phyloP scores from a whole-genome alignment of 2,888 invertebrate genomes.

The Chymomyza amoena region DNA sequence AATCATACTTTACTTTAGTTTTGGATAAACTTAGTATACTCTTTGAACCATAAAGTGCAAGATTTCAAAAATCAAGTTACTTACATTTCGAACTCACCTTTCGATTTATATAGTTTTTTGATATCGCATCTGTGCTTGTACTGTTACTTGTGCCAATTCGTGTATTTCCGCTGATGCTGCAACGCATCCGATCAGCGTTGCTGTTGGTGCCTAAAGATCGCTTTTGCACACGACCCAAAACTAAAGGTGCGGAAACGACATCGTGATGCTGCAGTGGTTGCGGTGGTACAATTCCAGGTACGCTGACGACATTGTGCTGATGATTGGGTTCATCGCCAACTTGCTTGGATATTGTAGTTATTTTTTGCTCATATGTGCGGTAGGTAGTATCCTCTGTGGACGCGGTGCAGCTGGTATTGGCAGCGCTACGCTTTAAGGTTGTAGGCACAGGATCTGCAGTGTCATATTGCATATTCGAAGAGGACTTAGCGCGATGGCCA shows the following conservation, averaged over 20 bases:
- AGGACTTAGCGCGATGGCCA: slow-evolving; percentile 66
- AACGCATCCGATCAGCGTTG: slow-evolving; percentile 51
- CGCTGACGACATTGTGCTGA: slow-evolving; percentile 30
- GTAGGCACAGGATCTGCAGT: background rate
- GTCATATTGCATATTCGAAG: slow-evolving; percentile 45
- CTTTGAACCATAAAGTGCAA: too few relatives aligned
- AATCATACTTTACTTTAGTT: too few relatives aligned
- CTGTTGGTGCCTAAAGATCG: slow-evolving; percentile 50
- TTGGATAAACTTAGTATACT: too few relatives aligned
- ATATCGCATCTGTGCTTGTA: slow-evolving; percentile 48
- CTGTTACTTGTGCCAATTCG: slow-evolving; percentile 51
- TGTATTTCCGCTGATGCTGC: slow-evolving; percentile 39
- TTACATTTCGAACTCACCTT: slow-evolving; percentile 75
- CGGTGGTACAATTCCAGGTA: slow-evolving; percentile 58
- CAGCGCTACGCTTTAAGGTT: background rate
- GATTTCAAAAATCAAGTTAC: slow-evolving; percentile 35
- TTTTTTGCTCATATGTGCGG: slow-evolving; percentile 75
- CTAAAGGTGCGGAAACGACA: slow-evolving; percentile 67
- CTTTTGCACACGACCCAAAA: slow-evolving; percentile 73
- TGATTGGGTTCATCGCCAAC: slow-evolving; percentile 68
- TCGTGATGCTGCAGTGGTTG: slow-evolving; percentile 69
- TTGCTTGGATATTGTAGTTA: slow-evolving; percentile 78
- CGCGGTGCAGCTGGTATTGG: background rate
- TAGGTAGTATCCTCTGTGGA: background rate
- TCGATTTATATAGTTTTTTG: slow-evolving; percentile 72